phyloP scores from a whole-genome alignment of 2,113 vertebrate species.

The Sinocyclocheilus rhinocerous region DNA sequence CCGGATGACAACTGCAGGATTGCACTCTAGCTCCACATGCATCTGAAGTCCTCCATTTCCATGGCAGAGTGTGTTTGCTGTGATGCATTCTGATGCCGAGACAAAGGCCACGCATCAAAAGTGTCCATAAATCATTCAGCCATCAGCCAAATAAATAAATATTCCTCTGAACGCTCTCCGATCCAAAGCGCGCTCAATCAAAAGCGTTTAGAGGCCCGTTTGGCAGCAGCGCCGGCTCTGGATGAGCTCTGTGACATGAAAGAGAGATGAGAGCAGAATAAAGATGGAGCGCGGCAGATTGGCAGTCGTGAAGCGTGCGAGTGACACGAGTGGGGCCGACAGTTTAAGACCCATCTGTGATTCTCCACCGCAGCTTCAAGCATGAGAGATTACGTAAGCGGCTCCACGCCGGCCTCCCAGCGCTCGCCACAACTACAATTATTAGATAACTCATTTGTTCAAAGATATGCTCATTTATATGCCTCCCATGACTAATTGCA shows the following conservation, averaged over 20 bases:
- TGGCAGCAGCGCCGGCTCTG: too few relatives aligned
- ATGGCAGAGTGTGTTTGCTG: neutral
- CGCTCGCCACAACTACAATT: conserved; percentile 31
- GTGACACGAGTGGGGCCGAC: neutral
- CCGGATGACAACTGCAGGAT: neutral
- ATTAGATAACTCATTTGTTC: conserved; percentile 47
- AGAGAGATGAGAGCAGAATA: conserved; percentile 23
- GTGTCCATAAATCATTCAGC: conserved; percentile 15
- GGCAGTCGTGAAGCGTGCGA: conserved; percentile 10
- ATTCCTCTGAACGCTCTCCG: conserved; percentile 20
- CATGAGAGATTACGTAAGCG: conserved; percentile 21
- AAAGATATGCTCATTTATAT: conserved; percentile 49
- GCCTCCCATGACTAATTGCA: conserved; percentile 50
- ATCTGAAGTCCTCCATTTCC: neutral
- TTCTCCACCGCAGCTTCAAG: conserved; percentile 20
- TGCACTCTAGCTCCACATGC: neutral
- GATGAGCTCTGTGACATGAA: conserved; percentile 17
- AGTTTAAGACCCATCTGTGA: conserved; percentile 8
- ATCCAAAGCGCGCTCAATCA: conserved; percentile 1
- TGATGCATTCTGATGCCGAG: neutral
- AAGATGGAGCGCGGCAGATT: conserved; percentile 7
- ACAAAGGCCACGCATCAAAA: conserved; percentile 27
- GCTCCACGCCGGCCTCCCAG: neutral
- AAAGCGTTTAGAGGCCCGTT: conserved; percentile 3
- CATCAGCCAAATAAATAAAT: conserved; percentile 28